Conservation (phyloP, 2,113 vertebrate species). For the Picathartes gymnocephalus region DNA sequence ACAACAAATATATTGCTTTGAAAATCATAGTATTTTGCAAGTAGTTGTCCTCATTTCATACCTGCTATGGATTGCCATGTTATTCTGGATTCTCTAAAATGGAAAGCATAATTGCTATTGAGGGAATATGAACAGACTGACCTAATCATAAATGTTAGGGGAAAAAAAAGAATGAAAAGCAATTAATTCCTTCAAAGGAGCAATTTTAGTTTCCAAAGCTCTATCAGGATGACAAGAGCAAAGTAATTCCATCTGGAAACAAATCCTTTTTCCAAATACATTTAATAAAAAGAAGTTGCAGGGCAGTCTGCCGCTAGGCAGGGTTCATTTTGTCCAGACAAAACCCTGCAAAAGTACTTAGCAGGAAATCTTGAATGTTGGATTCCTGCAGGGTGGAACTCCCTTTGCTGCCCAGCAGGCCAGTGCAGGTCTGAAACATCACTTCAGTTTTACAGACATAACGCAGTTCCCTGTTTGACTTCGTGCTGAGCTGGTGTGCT, state of each 20-base stretch:
- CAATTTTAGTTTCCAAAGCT: constrained; percentile 13
- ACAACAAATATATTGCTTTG: not conserved
- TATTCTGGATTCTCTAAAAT: not conserved
- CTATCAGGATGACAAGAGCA: not conserved
- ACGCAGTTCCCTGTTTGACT: not conserved
- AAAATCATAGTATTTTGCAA: not conserved
- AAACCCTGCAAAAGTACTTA: constrained; percentile 45
- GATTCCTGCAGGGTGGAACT: not conserved
- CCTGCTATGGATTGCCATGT: not conserved
- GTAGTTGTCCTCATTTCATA: not conserved
- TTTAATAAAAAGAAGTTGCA: constrained; percentile 23
- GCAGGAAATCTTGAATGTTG: not conserved
- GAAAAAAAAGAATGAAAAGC: not conserved
- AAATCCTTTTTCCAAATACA: not conserved
- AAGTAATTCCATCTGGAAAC: constrained; percentile 28
- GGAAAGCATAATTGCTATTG: not conserved
- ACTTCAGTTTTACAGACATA: not conserved
- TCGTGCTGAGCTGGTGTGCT: not conserved
- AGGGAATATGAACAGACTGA: not conserved
- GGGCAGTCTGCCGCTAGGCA: not conserved
- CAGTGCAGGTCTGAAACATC: not conserved
- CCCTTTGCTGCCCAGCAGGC: not conserved
- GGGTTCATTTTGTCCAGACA: constrained; percentile 4
- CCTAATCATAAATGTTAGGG: not conserved
- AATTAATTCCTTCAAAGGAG: constrained; percentile 13